A percentile compares a stretch with the other conserved stretches of the same genome.
Evolutionary conservation across 2,888 invertebrate species (phyloP).

Genomic region (Griposia aprilina): DNA sequence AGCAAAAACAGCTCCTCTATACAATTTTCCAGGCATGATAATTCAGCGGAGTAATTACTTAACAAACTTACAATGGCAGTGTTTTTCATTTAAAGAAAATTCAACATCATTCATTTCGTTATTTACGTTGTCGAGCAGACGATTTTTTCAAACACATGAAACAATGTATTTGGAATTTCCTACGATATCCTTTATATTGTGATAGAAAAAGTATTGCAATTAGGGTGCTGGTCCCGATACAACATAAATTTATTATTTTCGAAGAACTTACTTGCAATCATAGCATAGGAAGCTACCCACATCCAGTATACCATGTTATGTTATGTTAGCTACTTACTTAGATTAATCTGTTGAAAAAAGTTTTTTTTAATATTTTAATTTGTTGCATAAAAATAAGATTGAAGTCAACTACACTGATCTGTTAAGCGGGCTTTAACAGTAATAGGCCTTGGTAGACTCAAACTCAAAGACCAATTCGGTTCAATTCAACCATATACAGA

Average conservation of each 20-base stretch:
- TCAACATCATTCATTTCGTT: neutral
- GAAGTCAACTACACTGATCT: too few relatives aligned
- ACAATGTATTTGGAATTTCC: neutral
- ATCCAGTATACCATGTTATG: conserved; percentile 48
- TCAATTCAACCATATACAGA: neutral
- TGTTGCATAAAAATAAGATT: neutral
- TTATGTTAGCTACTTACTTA: neutral
- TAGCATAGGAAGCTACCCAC: conserved; percentile 58
- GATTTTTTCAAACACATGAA: neutral
- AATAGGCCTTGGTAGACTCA: too few relatives aligned
- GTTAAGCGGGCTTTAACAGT: neutral
- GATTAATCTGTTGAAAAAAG: neutral
- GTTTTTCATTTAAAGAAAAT: neutral
- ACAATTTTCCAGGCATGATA: neutral
- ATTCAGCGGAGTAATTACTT: too few relatives aligned
- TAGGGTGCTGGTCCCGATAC: neutral
- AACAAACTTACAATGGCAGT: neutral
- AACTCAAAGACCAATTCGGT: neutral
- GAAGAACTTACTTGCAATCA: conserved; percentile 29
- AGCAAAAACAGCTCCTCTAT: neutral
- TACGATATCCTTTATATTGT: neutral
- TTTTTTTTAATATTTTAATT: neutral
- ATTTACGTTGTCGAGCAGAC: neutral
- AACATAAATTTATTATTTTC: neutral
- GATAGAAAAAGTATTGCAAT: neutral